Evolutionary conservation across 1,140 invertebrate species (phyloP).

Genomic region (Meloidogyne chitwoodi): DNA sequence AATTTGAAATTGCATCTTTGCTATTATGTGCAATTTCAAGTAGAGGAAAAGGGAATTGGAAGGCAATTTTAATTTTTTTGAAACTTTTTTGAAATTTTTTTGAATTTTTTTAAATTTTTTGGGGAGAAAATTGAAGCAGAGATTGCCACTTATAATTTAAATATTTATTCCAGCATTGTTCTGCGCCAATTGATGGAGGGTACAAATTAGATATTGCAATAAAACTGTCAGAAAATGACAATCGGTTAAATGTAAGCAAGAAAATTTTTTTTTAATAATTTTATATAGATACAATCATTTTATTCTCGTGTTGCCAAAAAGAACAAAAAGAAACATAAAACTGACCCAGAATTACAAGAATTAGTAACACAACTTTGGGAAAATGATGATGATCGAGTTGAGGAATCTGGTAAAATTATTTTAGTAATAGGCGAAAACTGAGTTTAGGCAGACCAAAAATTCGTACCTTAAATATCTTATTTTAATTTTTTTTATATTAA

Average conservation of each 20-base stretch:
- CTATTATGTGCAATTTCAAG: background rate
- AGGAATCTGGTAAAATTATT: background rate
- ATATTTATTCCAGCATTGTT: background rate
- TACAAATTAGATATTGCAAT: background rate
- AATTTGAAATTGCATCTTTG: background rate
- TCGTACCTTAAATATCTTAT: too few relatives aligned
- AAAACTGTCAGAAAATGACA: conserved; percentile 12
- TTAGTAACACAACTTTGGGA: conserved; percentile 44
- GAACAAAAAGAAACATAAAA: background rate
- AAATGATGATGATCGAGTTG: conserved; percentile 34
- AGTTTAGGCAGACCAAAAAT: too few relatives aligned
- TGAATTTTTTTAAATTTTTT: background rate
- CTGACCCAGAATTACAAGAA: conserved; percentile 30
- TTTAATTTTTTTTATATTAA: too few relatives aligned
- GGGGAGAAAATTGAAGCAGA: too few relatives aligned
- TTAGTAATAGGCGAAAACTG: too few relatives aligned
- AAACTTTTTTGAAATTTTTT: too few relatives aligned
- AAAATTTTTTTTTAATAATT: background rate
- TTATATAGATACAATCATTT: background rate
- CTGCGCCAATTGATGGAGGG: background rate
- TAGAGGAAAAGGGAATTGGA: background rate
- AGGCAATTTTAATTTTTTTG: background rate
- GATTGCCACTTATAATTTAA: too few relatives aligned
- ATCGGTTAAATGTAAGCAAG: background rate
- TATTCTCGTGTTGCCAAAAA: background rate